These are phyloP conservation scores for Parnassius mnemosyne DNA, from an alignment of 2,888 invertebrate genomes.

Conservation along the genomic window DNA sequence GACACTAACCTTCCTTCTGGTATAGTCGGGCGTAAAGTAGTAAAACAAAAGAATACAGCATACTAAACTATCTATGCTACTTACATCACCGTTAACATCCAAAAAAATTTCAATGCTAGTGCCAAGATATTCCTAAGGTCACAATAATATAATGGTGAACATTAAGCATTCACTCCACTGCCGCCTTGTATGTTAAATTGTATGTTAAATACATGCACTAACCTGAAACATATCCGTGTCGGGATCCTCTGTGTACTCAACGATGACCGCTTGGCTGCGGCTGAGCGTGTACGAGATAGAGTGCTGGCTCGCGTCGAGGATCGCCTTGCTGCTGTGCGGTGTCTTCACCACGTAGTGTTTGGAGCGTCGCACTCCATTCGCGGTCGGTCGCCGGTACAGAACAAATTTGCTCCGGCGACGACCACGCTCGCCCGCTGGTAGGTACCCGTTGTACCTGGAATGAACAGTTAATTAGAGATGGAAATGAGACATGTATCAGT, in stretches of 20 bases:
- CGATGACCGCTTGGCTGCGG: slow-evolving; percentile 97
- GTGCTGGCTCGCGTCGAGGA: slow-evolving; percentile 95
- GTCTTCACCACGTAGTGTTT: slow-evolving; percentile 98
- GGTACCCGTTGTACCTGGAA: slow-evolving; percentile 94
- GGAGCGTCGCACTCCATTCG: slow-evolving; percentile 96
- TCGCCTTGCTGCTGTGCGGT: slow-evolving; percentile 96
- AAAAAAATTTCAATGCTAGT: too few species aligned
- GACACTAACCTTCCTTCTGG: too few species aligned
- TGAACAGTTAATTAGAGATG: neutral
- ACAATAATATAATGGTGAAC: too few species aligned
- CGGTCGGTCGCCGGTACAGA: slow-evolving; percentile 88
- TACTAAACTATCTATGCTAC: too few species aligned
- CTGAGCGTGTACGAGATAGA: slow-evolving; percentile 98
- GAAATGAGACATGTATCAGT: neutral
- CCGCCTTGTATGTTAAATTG: too few species aligned
- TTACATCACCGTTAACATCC: too few species aligned
- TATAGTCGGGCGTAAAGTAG: too few species aligned
- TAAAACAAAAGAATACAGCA: too few species aligned
- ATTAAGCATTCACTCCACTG: too few species aligned
- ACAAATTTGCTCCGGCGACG: slow-evolving; percentile 97
- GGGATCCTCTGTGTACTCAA: slow-evolving; percentile 97
- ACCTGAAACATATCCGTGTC: slow-evolving; percentile 99
- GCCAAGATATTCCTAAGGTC: too few species aligned
- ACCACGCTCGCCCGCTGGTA: slow-evolving; percentile 96
- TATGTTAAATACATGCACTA: slow-evolving; percentile 40